Conservation (phyloP, 2,888 invertebrate species). For the Torymus texanus region DNA sequence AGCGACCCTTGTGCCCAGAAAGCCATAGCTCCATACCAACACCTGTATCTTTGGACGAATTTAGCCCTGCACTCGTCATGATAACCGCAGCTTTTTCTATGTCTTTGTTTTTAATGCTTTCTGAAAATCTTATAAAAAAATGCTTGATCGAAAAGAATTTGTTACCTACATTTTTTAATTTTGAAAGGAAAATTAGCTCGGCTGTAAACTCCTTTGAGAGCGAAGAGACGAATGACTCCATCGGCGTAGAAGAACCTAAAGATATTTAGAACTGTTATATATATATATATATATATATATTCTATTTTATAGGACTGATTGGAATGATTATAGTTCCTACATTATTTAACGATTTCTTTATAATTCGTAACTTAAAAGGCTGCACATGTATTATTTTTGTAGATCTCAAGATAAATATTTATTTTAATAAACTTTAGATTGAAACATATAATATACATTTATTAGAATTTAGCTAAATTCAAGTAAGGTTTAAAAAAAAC, state of each 20-base stretch:
- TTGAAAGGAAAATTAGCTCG: background rate
- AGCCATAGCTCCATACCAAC: constrained; percentile 64
- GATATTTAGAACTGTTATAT: too few species aligned
- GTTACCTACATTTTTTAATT: background rate
- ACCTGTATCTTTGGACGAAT: constrained; percentile 64
- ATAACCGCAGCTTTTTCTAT: constrained; percentile 59
- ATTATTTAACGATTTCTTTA: background rate
- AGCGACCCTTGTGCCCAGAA: constrained; percentile 64
- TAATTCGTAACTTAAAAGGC: background rate
- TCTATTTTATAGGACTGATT: too few species aligned
- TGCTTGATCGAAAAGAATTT: background rate
- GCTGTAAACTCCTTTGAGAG: background rate
- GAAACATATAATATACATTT: too few species aligned
- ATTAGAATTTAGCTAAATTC: too few species aligned
- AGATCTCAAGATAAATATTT: background rate
- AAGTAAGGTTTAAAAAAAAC: too few species aligned
- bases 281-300: too few species aligned
- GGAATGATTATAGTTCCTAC: too few species aligned
- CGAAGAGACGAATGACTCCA: too few species aligned
- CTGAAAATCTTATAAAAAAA: constrained; percentile 56
- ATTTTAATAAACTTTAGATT: background rate
- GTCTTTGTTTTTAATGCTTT: constrained; percentile 58
- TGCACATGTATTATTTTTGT: background rate
- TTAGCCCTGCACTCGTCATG: constrained; percentile 64
- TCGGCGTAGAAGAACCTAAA: too few species aligned